Conservation (phyloP, 2,888 invertebrate genomes). For the Drosophila sordidapex region DNA sequence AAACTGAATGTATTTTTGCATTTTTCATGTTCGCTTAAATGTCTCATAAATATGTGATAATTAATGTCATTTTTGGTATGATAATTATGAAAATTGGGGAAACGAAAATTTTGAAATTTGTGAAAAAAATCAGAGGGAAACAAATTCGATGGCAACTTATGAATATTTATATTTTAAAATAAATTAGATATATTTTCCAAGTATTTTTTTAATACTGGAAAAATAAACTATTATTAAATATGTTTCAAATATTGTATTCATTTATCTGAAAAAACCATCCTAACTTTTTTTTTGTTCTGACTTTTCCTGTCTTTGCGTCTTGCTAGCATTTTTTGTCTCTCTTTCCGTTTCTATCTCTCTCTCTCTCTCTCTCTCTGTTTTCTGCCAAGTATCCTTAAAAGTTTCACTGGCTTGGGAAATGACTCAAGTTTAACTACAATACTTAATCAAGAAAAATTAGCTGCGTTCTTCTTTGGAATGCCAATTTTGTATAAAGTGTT, state of each 20-base stretch:
- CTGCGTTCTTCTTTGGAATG: neutral
- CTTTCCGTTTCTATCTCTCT: neutral
- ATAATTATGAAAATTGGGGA: neutral
- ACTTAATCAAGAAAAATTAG: neutral
- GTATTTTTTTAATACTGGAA: too few species aligned
- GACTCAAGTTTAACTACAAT: neutral
- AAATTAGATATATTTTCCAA: neutral
- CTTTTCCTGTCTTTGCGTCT: neutral
- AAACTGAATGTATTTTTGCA: constrained; percentile 1
- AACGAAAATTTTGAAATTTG: neutral
- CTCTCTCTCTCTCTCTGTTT: neutral
- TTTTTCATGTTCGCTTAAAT: neutral
- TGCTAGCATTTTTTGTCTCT: neutral
- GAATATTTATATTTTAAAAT: neutral
- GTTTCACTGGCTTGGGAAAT: neutral
- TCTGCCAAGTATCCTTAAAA: neutral
- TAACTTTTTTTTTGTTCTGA: neutral
- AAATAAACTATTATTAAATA: neutral
- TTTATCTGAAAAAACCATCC: accelerated
- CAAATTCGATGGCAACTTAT: neutral
- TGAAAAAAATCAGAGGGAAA: neutral
- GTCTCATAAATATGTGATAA: neutral
- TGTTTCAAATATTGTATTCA: neutral
- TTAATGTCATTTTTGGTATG: neutral
- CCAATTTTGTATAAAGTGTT: neutral